Percentiles rank a stretch among this genome's conserved stretches.
These are phyloP conservation scores for Myopa testacea DNA, from an alignment of 2,888 invertebrate species.

Conservation along the genomic window DNA sequence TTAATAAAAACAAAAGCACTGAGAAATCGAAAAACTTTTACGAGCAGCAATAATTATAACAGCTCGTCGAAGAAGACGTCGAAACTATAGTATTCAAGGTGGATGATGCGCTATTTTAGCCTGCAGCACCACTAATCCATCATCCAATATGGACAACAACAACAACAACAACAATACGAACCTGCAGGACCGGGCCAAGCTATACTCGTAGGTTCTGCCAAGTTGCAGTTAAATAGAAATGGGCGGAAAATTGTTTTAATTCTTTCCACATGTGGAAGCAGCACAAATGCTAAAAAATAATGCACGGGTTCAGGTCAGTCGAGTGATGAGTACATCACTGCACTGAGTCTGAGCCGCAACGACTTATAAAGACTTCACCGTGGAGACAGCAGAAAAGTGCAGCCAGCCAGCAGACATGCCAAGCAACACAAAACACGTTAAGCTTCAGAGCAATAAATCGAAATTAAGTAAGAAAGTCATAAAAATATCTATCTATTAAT, in stretches of 20 bases:
- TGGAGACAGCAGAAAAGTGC: not conserved
- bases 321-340: conserved; percentile 15
- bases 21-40: conserved; percentile 22
- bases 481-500: not conserved
- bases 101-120: conserved; percentile 22
- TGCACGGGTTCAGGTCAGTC: conserved; percentile 32
- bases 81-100: conserved; percentile 19
- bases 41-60: conserved; percentile 38
- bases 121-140: conserved; percentile 23
- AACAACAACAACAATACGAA: not conserved
- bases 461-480: not conserved
- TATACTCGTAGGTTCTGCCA: not conserved
- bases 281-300: conserved; percentile 18
- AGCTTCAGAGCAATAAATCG: not conserved
- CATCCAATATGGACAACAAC: conserved; percentile 13
- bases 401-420: not conserved
- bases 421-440: not conserved
- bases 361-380: not conserved
- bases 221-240: conserved; percentile 34
- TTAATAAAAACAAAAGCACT: not conserved
- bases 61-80: conserved; percentile 16
- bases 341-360: not conserved
- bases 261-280: conserved; percentile 38
- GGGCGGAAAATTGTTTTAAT: conserved; percentile 39
- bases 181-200: not conserved